Conservation (phyloP, 2,113 vertebrate species). For the Hippocampus comes region DNA sequence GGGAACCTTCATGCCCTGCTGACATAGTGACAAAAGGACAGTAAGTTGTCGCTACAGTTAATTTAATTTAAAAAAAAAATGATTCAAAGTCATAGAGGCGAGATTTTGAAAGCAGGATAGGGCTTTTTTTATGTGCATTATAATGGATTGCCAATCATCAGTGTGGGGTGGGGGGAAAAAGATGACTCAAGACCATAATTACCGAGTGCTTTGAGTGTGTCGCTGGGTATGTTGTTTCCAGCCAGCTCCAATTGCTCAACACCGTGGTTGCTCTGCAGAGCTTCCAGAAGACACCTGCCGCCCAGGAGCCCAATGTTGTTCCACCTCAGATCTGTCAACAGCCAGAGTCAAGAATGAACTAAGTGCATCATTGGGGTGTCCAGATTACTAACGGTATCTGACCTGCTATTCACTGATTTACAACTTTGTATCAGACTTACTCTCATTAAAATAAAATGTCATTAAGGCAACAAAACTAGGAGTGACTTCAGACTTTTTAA, state of each 20-base stretch:
- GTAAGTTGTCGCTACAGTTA: too few relatives aligned
- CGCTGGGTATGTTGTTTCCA: conserved; percentile 89
- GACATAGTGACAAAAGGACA: too few relatives aligned
- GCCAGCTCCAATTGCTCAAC: conserved; percentile 83
- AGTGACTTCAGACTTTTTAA: neutral
- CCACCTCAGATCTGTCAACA: conserved; percentile 85
- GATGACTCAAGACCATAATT: conserved; percentile 18
- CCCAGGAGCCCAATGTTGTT: conserved; percentile 92
- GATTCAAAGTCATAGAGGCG: too few relatives aligned
- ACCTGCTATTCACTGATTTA: neutral
- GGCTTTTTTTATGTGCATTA: too few relatives aligned
- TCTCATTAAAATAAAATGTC: too few relatives aligned
- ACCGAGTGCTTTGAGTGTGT: conserved; percentile 87
- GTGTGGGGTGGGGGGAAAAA: neutral
- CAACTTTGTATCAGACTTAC: too few relatives aligned
- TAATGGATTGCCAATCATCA: too few relatives aligned
- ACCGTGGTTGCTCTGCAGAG: conserved; percentile 81
- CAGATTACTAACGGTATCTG: too few relatives aligned
- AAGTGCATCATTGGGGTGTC: too few relatives aligned
- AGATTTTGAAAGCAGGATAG: too few relatives aligned
- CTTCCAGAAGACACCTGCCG: conserved; percentile 80
- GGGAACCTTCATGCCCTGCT: too few relatives aligned
- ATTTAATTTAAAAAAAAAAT: too few relatives aligned
- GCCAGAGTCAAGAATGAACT: neutral
- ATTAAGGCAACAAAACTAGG: neutral